Base-by-base conservation (phyloP, 2,797 vertebrate species). In the Amphiprion clarkii region DNA sequence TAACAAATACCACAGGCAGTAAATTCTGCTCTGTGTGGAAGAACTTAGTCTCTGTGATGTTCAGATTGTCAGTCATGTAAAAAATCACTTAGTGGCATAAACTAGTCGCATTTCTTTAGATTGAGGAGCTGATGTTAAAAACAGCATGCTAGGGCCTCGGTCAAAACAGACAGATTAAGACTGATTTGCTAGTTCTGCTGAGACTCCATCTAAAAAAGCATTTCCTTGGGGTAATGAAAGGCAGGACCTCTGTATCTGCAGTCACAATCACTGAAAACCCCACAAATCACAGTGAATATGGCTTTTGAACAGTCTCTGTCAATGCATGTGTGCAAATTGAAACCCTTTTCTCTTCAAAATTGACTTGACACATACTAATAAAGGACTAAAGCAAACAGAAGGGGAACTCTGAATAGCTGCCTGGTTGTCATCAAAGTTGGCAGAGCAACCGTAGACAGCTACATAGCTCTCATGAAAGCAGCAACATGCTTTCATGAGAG, bases 341-440 rank as follows among this genome's bases (percentile, higher is more conserved):
- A 48, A 46, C 11, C 0, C 2, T 31, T 16, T 67, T 54, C 11
- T 49, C 42, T 17, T 69, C n/a, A 62, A 56, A 58, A 51, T 12
- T 23, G 42, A 57, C 59, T 0, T 58, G 36, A 78, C 39, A 33
- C 21, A 40, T 33, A 25, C 9, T 21, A 49, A 71, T 49, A 42
- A 64, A 80, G 71, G 29, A 62, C 61, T 25, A 56, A 68, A 49
- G 52, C 48, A 31, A 76, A 65, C 14, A 33, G 25, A 68, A 56
- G 25, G 21, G 29, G 65, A 54, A 39, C 17, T 65, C 67, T 46
- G 39, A 73, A 49, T 72, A n/a, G 48, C 67, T 79, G 48, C 12
- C 59, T 57, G 33, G 49, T 60, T 81, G 31, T 62, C 51, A 44
- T 66, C 60, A 39, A 67, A 67, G 64, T 72, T 76, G 65, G 39